Percentiles rank a stretch among this genome's conserved stretches.
Evolutionary conservation across 2,113 vertebrate species (phyloP).

Genomic region (Solenodon paradoxus): DNA sequence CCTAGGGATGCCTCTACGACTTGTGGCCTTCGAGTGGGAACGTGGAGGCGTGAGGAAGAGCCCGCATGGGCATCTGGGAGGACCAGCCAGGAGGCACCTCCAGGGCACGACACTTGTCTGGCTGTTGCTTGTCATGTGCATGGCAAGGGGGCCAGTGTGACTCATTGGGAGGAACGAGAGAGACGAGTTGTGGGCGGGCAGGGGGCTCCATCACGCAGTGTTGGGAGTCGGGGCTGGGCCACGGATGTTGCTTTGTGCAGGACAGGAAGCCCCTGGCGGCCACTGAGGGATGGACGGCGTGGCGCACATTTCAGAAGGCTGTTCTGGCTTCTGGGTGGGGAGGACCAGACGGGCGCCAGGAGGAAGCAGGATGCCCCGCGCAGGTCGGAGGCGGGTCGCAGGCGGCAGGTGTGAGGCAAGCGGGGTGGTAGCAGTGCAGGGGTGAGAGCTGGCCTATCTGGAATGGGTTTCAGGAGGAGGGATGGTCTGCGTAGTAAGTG

Average conservation of each 20-base stretch:
- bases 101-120: not conserved
- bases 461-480: not conserved
- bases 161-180: not conserved
- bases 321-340: not conserved
- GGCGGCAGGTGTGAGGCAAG: not conserved
- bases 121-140: not conserved
- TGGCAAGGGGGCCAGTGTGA: not conserved
- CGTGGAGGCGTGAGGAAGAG: too few relatives aligned
- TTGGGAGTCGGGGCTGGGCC: not conserved
- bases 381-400: too few relatives aligned
- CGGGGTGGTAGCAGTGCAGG: not conserved
- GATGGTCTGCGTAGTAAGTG: not conserved
- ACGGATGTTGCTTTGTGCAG: not conserved
- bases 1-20: too few relatives aligned
- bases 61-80: too few relatives aligned
- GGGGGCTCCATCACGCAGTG: not conserved
- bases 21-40: not conserved
- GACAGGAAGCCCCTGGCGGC: not conserved
- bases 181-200: not conserved
- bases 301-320: not conserved
- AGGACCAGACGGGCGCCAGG: not conserved
- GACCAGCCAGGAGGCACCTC: not conserved
- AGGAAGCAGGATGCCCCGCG: not conserved
- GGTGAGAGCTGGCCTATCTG: not conserved
- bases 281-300: not conserved